These are phyloP conservation scores for Amitus sp. DNA, from an alignment of 2,888 invertebrate genomes.

Conservation along the genomic window DNA sequence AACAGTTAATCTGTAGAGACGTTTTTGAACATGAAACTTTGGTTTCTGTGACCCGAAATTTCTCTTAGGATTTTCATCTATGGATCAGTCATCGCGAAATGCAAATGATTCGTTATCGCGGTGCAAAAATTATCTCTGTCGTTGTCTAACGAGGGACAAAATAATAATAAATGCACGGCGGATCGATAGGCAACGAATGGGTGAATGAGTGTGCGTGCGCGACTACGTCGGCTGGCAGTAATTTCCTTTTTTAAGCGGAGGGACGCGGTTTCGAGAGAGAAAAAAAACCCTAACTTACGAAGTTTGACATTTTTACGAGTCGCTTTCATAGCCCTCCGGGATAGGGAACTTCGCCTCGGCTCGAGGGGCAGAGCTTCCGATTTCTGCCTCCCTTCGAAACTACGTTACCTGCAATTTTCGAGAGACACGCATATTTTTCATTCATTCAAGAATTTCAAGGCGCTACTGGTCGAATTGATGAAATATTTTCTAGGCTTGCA, in stretches of 20 bases:
- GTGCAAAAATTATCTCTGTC: conserved; percentile 20
- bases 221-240: conserved; percentile 21
- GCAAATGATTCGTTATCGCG: no score
- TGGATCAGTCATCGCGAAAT: no score
- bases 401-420: neutral
- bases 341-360: neutral
- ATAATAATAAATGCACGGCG: conserved; percentile 24
- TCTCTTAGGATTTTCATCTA: no score
- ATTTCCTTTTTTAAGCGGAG: conserved; percentile 19
- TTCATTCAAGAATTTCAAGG: neutral
- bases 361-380: conserved; percentile 1
- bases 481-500: no score
- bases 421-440: neutral
- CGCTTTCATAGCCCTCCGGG: conserved; percentile 4
- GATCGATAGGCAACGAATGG: no score
- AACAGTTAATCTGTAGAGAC: no score
- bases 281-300: conserved; percentile 26
- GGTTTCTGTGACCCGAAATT: no score
- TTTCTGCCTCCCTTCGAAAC: conserved; percentile 1
- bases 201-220: conserved; percentile 33
- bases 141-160: conserved; percentile 31
- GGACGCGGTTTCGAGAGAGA: conserved; percentile 10
- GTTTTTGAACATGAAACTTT: no score
- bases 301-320: conserved; percentile 33
- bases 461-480: neutral